Conservation (phyloP, 1,140 invertebrate species). For the Ruditapes philippinarum region DNA sequence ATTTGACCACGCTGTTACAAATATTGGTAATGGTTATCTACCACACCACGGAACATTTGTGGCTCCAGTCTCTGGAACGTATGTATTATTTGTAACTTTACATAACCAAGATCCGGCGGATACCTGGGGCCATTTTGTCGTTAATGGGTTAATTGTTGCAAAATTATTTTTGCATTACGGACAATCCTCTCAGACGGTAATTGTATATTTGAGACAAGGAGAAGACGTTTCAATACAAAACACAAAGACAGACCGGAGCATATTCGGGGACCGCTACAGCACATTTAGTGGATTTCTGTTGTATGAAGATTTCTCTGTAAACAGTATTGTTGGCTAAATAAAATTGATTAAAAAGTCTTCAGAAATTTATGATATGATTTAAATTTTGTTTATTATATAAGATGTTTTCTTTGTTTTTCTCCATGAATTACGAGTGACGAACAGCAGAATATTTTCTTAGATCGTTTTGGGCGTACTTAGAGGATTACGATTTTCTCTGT, state of each 20-base stretch:
- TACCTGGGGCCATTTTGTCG: background rate
- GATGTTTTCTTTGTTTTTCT: too few relatives aligned
- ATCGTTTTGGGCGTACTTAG: too few relatives aligned
- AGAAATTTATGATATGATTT: too few relatives aligned
- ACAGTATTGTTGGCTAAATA: background rate
- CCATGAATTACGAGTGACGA: too few relatives aligned
- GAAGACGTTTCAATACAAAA: constrained; percentile 2
- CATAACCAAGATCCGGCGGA: background rate
- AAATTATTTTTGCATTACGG: background rate
- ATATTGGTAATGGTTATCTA: constrained; percentile 16
- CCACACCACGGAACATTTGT: constrained; percentile 7
- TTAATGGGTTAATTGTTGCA: background rate
- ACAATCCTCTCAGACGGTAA: background rate
- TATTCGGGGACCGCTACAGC: background rate
- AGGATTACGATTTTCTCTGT: too few relatives aligned
- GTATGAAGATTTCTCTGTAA: background rate
- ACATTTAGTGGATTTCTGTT: constrained; percentile 10
- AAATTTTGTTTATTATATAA: too few relatives aligned
- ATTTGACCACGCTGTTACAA: constrained; percentile 19
- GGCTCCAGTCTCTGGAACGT: background rate
- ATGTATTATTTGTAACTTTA: background rate
- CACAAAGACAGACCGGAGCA: background rate
- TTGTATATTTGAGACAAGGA: background rate
- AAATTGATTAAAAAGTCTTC: too few relatives aligned
- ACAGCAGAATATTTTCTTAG: too few relatives aligned